Base-by-base conservation (phyloP, 1,140 invertebrate genomes). In the Luehdorfia chinensis region DNA sequence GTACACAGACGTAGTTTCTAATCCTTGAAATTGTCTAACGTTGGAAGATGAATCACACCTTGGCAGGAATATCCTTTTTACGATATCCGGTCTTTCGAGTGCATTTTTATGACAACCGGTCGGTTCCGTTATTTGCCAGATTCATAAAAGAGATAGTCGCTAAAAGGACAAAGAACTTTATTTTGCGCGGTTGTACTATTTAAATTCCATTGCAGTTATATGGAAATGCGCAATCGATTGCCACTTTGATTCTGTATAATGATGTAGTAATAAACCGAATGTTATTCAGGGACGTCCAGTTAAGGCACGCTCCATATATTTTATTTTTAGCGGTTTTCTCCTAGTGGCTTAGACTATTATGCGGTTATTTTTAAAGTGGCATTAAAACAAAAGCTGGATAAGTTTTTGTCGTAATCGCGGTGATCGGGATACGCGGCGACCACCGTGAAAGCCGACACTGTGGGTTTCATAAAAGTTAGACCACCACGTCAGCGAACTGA, bases 381-480 rank as follows among this genome's bases (percentile, higher is more conserved):
- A 59, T 65, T n/a, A 65, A 65, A 60, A 54, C 53, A 55, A 65
- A 58, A 65, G 62, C 45, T 41, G 25, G 54, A 27, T 30, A 50
- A 50, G 55, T 63, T 66, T 66, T 72, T 69, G 59, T 71, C 61
- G 53, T 67, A 69, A 71, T 66, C 55, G 59, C 32, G 27, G 50
- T 60, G 62, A 61, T 65, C 54, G 54, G 47, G 49, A 51, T 50
- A 50, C 45, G 43, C 46, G 37, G 14, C 59, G 67, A 61, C 67
- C 67, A 69, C 63, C 59, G 55, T 45, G 50, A 39, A 27, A 44
- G 63, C 8, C 19, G 27, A 23, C 48, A 32, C 36, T 36, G 19
- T 9, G 19, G 23, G 44, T 25, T 16, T 8, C 28, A 28, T 44
- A 46, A 31, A 51, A 33, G 36, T 51, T 51, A 51, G 41, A 51